Evolutionary conservation across 2,888 invertebrate species (phyloP).

Genomic region (Acleris laterana): DNA sequence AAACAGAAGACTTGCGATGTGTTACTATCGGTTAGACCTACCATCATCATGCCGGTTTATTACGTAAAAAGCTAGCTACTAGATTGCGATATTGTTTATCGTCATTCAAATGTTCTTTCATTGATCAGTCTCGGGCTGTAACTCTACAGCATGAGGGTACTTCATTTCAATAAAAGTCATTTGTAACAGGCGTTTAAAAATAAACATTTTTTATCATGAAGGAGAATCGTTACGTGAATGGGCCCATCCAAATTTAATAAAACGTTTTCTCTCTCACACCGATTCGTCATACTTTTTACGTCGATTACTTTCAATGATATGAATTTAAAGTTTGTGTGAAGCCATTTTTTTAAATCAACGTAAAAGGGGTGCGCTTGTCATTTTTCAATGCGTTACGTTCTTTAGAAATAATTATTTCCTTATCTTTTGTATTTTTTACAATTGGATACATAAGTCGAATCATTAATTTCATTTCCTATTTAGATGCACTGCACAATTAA

Average conservation of each 20-base stretch:
- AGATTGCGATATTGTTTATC: conserved; percentile 28
- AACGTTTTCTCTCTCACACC: conserved; percentile 57
- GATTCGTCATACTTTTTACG: conserved; percentile 75
- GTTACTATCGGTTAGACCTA: too few species aligned
- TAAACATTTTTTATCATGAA: conserved; percentile 70
- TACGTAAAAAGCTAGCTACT: conserved; percentile 9
- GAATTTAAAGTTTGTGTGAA: conserved; percentile 46
- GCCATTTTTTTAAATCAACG: conserved; percentile 44
- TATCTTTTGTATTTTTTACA: conserved; percentile 5
- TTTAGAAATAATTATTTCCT: conserved; percentile 23
- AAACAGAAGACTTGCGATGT: too few species aligned
- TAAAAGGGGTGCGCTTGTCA: conserved; percentile 44
- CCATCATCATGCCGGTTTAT: not conserved
- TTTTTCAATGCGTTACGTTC: conserved; percentile 35
- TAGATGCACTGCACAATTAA: not conserved
- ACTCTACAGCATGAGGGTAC: conserved; percentile 70
- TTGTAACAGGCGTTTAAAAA: conserved; percentile 55
- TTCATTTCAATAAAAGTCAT: conserved; percentile 62
- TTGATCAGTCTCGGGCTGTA: conserved; percentile 40
- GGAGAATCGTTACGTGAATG: conserved; percentile 51
- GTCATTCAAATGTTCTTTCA: conserved; percentile 27
- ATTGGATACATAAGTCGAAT: conserved; percentile 1
- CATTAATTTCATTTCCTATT: not conserved
- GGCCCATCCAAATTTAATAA: conserved; percentile 55
- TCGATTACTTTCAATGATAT: conserved; percentile 63